Evolutionary conservation across 1,140 invertebrate genomes (phyloP).

Genomic region (Tetramorium simillimum): DNA sequence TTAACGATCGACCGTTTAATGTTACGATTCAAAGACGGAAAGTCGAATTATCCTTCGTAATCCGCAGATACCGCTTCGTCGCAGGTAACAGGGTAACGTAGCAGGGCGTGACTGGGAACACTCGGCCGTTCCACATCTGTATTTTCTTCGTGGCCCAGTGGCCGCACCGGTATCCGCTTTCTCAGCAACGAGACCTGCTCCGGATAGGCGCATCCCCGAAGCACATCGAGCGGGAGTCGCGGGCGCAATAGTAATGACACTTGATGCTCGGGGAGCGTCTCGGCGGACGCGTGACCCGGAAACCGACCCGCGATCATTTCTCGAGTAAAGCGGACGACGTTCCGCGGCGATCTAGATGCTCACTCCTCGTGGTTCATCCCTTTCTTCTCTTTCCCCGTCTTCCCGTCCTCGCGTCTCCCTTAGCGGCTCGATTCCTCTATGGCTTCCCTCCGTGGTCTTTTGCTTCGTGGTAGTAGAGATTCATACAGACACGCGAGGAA

Average conservation of each 20-base stretch:
- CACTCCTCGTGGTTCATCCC: conserved; percentile 44
- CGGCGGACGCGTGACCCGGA: conserved; percentile 81
- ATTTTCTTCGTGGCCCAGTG: conserved; percentile 68
- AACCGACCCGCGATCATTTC: conserved; percentile 78
- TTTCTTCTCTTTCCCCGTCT: background rate
- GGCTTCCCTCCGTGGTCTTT: conserved; percentile 43
- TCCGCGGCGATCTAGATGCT: conserved; percentile 74
- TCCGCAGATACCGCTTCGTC: conserved; percentile 1
- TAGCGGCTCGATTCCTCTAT: conserved; percentile 20
- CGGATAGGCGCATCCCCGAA: conserved; percentile 62
- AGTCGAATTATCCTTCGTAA: background rate
- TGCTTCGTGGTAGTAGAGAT: conserved; percentile 41
- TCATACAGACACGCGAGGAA: conserved; percentile 47
- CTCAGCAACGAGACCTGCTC: conserved; percentile 61
- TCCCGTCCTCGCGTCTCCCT: conserved; percentile 30
- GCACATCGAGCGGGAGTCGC: conserved; percentile 55
- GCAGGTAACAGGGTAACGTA: conserved; percentile 34
- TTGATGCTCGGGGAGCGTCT: conserved; percentile 75
- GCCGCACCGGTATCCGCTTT: conserved; percentile 68
- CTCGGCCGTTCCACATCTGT: conserved; percentile 62
- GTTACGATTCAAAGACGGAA: background rate
- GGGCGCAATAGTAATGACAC: conserved; percentile 79
- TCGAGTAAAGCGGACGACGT: conserved; percentile 68
- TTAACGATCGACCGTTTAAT: background rate
- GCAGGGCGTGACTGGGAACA: conserved; percentile 72